Evolutionary conservation across 2,888 invertebrate species (phyloP).

Genomic region (Nowickia ferox): DNA sequence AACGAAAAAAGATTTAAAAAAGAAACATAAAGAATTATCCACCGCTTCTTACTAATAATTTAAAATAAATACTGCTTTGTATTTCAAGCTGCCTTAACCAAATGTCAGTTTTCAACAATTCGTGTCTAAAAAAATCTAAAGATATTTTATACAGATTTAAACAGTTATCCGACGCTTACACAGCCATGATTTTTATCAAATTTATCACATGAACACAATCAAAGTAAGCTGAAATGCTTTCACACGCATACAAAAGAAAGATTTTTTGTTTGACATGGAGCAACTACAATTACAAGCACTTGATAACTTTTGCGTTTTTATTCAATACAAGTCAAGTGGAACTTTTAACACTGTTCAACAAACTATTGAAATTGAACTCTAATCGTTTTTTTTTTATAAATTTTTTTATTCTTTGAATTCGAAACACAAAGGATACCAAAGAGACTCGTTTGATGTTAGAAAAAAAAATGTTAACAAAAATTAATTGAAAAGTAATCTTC

Average conservation of each 20-base stretch:
- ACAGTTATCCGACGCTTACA: background rate
- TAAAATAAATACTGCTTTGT: too few species aligned
- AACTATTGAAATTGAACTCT: background rate
- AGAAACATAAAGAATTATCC: background rate
- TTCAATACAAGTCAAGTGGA: conserved; percentile 13
- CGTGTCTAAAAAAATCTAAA: too few species aligned
- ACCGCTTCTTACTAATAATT: too few species aligned
- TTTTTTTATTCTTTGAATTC: background rate
- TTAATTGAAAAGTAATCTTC: background rate
- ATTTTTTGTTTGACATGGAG: too few species aligned
- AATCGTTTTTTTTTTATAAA: background rate
- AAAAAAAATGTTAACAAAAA: background rate
- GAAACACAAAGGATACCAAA: background rate
- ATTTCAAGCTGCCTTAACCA: too few species aligned
- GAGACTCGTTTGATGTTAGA: background rate
- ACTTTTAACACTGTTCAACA: background rate
- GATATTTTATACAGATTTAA: background rate
- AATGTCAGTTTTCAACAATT: too few species aligned
- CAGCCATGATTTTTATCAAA: too few species aligned
- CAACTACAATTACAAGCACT: background rate
- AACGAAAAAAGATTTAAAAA: background rate
- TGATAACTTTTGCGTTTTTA: background rate
- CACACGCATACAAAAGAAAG: background rate
- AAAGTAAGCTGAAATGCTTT: too few species aligned
- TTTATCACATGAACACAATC: too few species aligned